phyloP scores from a whole-genome alignment of 1,140 invertebrate species.

The Asobara japonica region DNA sequence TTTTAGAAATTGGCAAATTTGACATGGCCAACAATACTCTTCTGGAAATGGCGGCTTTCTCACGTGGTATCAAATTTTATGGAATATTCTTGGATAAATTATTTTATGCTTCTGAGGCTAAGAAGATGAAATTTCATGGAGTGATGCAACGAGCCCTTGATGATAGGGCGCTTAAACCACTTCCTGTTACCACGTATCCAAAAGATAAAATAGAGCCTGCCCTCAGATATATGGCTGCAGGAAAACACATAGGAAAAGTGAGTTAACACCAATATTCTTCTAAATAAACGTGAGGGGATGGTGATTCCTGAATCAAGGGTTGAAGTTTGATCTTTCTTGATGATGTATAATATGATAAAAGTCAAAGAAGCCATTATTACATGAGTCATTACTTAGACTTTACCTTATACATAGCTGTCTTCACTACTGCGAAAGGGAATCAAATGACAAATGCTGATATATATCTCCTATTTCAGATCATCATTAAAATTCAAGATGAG shows the following conservation, averaged over 20 bases:
- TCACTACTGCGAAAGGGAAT: too few relatives aligned
- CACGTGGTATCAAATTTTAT: conserved; percentile 83
- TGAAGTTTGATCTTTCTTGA: too few relatives aligned
- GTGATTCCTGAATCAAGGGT: too few relatives aligned
- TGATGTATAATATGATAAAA: too few relatives aligned
- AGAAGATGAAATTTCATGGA: conserved; percentile 44
- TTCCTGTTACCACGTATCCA: conserved; percentile 61
- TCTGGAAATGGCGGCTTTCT: conserved; percentile 79
- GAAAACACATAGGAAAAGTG: conserved; percentile 80
- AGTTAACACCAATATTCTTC: background rate
- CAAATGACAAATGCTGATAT: too few relatives aligned
- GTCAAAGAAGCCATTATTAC: too few relatives aligned
- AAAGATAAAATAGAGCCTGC: conserved; percentile 64
- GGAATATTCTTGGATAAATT: conserved; percentile 77
- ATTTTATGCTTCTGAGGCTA: conserved; percentile 60
- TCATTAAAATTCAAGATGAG: conserved; percentile 71
- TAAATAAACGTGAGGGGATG: background rate
- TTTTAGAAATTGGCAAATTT: conserved; percentile 83
- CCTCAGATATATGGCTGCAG: conserved; percentile 74
- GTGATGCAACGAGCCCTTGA: conserved; percentile 69
- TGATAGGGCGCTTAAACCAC: conserved; percentile 64
- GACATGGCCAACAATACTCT: conserved; percentile 74
- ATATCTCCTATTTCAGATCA: conserved; percentile 60
- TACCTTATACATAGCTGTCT: too few relatives aligned
- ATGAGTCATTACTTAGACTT: too few relatives aligned